phyloP scores from a whole-genome alignment of 2,797 vertebrate species.

The Epinephelus awoara region DNA sequence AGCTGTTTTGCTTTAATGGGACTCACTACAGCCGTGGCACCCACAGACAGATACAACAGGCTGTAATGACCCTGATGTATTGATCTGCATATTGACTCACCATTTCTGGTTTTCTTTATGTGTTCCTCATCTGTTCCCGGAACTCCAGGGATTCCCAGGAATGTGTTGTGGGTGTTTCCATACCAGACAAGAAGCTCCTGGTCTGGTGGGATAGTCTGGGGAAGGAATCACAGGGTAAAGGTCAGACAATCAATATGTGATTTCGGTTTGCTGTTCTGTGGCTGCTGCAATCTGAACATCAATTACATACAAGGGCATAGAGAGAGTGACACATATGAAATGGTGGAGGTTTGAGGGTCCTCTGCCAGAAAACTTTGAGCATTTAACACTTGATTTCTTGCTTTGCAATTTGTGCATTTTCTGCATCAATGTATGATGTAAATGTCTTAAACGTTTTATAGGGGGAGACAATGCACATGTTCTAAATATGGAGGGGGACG shows the following conservation, averaged over 20 bases:
- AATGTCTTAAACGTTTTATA: too few relatives aligned
- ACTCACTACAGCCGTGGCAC: background rate
- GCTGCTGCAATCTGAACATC: background rate
- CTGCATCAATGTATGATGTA: too few relatives aligned
- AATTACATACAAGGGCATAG: too few relatives aligned
- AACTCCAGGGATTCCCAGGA: slow-evolving; percentile 96
- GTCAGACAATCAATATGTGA: background rate
- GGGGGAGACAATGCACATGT: too few relatives aligned
- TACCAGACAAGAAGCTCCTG: slow-evolving; percentile 99
- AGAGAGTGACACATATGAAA: too few relatives aligned
- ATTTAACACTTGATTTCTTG: too few relatives aligned
- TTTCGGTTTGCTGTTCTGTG: background rate
- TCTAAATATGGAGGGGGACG: too few relatives aligned
- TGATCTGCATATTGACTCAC: slow-evolving; percentile 73
- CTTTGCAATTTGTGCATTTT: too few relatives aligned
- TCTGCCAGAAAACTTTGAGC: too few relatives aligned
- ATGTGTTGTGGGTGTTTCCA: slow-evolving; percentile 95
- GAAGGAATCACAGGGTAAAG: background rate
- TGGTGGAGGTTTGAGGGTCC: too few relatives aligned
- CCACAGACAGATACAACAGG: background rate
- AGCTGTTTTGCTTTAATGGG: background rate
- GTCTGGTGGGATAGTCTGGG: slow-evolving; percentile 95
- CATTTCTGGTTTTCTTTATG: slow-evolving; percentile 93
- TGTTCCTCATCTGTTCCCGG: slow-evolving; percentile 92
- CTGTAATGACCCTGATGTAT: background rate